Base-by-base conservation (phyloP, 2,888 invertebrate species). In the Caenorhabditis auriculariae region DNA sequence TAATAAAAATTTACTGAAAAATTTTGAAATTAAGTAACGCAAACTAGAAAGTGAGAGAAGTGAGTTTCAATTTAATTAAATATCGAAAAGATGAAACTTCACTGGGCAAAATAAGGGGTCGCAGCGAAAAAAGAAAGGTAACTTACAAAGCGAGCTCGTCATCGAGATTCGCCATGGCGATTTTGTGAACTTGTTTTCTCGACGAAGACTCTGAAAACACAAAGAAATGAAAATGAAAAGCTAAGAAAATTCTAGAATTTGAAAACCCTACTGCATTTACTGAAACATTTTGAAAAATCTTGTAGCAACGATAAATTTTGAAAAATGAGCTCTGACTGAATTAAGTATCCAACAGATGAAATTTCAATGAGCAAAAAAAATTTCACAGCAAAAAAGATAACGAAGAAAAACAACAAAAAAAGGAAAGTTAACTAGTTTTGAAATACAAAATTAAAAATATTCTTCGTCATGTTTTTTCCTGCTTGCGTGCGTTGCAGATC, bases 141-240 rank as follows among this genome's bases (percentile, higher is more conserved):
- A 60, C 71, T 69, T 50, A 71, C 73, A 70, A 53, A 32, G 74
- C 74, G 3, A 74, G 46, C 48, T 74, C 72, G 39, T 72, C 74
- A 24, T 74, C 74, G 3, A 74, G 42, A 45, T 37, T 54, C 2
- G 57, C 27, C 65, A 65, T 65, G n/a, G n/a, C n/a, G n/a, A n/a
- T n/a, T n/a, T n/a, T n/a, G n/a, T n/a, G n/a, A n/a, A n/a, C n/a
- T n/a, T n/a, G n/a, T n/a, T n/a, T n/a, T n/a, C n/a, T 42, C 27
- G 32, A 21, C 12, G 21, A 2, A 27, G 19, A 39, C 28, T 32
- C 43, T 35, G 28, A 35, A 37, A 49, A 39, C n/a, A n/a, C n/a
- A n/a, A n/a, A n/a, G n/a, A n/a, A n/a, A n/a, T n/a, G n/a, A n/a
- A n/a, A n/a, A n/a, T n/a, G n/a, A n/a, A n/a, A n/a, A n/a, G n/a